Base-by-base conservation (phyloP, 1,140 invertebrate genomes). In the Lasaia peninsularis region DNA sequence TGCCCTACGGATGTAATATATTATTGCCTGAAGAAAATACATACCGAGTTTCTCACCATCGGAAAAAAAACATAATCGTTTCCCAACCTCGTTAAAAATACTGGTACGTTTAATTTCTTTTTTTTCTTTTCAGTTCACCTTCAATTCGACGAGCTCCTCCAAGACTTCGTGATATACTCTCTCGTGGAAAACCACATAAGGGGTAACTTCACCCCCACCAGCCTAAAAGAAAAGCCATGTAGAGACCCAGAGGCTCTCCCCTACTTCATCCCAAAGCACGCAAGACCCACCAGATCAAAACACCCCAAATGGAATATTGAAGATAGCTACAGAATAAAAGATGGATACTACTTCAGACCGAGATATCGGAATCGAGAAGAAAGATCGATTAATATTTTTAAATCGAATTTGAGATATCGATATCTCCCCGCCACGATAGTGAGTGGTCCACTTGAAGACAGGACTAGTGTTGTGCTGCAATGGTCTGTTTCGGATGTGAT, bases 171-270 rank as follows among this genome's bases (percentile, higher is more conserved):
- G 0, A 70, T 88, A 12, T 76, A 85, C 62, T 80, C 85, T 0
- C 71, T 78, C 32, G 73, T 86, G 20, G 76, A 73, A 21, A 74
- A 65, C 56, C 73, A 65, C 56, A 75, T 85, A 60, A 53, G 74
- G 2, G 81, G 85, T 28, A 88, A 85, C 73, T 88, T 88, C 67
- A 88, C 85, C 0, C 82, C 82, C 0, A 86, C 81, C n/a, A 69
- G 65, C 28, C 65, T 63, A 62, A 57, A 74, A 0, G 85, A 88
- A 34, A 73, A 73, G 10, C 71, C 80, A 0, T 86, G 85, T 56
- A 60, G 70, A 16, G 78, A 80, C 58, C 73, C 74, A 34, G 69
- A 74, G 7, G 60, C 72, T 1, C 53, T 75, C n/a, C 83, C 85
- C 0, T 80, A 78, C 60, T 88, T 86, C 72, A 56, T 85, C 0